Percentiles rank a stretch among this genome's conserved stretches.
Evolutionary conservation across 2,797 vertebrate species (phyloP).

Genomic region (Tenualosa ilisha): DNA sequence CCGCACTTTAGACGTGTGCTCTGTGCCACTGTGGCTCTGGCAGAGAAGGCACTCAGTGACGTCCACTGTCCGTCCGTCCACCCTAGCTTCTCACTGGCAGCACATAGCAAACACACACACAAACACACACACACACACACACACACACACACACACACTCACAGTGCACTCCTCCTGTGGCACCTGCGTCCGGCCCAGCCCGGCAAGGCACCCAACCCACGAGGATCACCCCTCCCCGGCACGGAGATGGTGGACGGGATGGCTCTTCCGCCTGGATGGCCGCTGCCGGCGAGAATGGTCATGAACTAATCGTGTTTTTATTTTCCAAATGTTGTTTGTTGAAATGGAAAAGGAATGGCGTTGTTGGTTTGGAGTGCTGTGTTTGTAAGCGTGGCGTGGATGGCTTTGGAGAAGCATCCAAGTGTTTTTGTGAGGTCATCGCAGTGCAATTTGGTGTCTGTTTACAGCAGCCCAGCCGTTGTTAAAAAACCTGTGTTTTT

Average conservation of each 20-base stretch:
- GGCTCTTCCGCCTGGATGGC: neutral
- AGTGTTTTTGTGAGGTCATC: neutral
- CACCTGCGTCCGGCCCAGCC: neutral
- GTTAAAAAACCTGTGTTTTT: too few relatives aligned
- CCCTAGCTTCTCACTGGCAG: neutral
- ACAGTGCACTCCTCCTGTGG: neutral
- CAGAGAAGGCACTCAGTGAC: neutral
- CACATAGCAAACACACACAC: neutral
- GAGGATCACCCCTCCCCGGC: neutral
- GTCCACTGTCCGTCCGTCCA: neutral
- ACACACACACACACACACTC: conserved; percentile 10
- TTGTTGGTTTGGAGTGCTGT: neutral
- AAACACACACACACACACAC: conserved; percentile 6
- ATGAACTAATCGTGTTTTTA: neutral
- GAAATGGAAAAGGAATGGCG: neutral
- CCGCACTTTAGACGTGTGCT: neutral
- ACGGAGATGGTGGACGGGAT: neutral
- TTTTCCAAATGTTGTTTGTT: neutral
- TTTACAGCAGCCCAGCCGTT: neutral
- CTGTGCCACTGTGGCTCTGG: neutral
- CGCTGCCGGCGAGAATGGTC: neutral
- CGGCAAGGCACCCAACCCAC: too few relatives aligned
- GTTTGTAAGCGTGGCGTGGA: neutral
- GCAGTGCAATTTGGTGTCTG: neutral
- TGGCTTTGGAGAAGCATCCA: neutral